Conservation (phyloP, 2,797 vertebrate species). For the Potorous gilbertii region DNA sequence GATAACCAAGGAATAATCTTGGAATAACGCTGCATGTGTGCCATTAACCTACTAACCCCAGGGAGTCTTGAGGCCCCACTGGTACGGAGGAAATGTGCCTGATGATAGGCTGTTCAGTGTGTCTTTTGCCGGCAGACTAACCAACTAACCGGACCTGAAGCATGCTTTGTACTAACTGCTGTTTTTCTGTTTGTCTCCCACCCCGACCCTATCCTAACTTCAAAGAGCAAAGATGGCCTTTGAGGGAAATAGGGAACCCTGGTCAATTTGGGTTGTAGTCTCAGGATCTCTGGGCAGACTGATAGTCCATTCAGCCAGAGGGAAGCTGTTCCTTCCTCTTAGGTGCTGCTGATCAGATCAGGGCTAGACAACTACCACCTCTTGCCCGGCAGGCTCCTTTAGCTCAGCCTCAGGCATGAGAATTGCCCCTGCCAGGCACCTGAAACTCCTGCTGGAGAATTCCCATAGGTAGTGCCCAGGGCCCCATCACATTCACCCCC, state of each 20-base stretch:
- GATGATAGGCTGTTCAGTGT: not conserved
- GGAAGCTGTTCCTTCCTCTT: not conserved
- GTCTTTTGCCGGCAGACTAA: conserved; percentile 80
- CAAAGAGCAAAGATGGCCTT: conserved; percentile 64
- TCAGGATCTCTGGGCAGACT: conserved; percentile 75
- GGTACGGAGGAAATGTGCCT: conserved; percentile 65
- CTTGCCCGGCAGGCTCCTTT: not conserved
- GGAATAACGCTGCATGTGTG: conserved; percentile 78
- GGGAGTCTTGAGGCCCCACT: conserved; percentile 66
- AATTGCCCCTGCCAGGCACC: not conserved
- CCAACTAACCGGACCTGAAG: conserved; percentile 84
- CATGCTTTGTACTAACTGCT: conserved; percentile 86
- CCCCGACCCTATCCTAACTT: conserved; percentile 81
- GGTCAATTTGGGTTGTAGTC: conserved; percentile 22
- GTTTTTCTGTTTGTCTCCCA: conserved; percentile 2
- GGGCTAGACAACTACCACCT: not conserved
- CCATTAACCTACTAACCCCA: conserved; percentile 84
- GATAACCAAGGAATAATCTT: not conserved
- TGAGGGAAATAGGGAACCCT: conserved; percentile 77
- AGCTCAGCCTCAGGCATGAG: not conserved
- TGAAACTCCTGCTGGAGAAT: not conserved
- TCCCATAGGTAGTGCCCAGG: not conserved
- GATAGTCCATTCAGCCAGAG: not conserved
- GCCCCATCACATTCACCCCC: conserved; percentile 5
- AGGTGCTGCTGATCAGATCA: not conserved